These are phyloP conservation scores for Ophthalmolycus amberensis DNA, from an alignment of 2,113 vertebrate species.

Conservation along the genomic window DNA sequence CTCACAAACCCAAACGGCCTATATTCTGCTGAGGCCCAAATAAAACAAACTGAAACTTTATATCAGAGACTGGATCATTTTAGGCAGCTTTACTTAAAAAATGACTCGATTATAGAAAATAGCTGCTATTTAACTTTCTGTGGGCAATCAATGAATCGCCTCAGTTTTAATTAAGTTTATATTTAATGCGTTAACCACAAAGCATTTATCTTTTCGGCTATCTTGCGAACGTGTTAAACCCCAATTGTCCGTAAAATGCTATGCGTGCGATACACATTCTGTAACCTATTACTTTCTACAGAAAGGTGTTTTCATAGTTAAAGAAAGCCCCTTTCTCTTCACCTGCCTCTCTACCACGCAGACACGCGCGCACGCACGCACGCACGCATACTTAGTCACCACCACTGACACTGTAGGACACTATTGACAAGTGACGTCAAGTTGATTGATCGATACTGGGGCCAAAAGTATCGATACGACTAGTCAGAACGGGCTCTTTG, in stretches of 20 bases:
- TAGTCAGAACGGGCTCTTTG: neutral
- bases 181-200: neutral
- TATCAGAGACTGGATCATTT: neutral
- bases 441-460: slow-evolving; percentile 30
- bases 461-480: neutral
- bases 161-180: neutral
- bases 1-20: neutral
- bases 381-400: neutral
- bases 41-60: neutral
- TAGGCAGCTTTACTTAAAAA: neutral
- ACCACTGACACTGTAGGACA: neutral
- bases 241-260: neutral
- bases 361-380: neutral
- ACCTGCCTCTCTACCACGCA: slow-evolving; percentile 41
- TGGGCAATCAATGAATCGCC: neutral
- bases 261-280: neutral
- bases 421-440: slow-evolving; percentile 58
- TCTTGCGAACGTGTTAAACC: neutral
- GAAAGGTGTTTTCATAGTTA: neutral
- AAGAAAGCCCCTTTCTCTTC: neutral
- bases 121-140: no score
- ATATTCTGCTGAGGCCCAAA: neutral
- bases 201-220: no score
- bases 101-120: neutral
- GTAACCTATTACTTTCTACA: neutral